Evolutionary conservation across 2,113 vertebrate species (phyloP).

Genomic region (Rynchops niger): DNA sequence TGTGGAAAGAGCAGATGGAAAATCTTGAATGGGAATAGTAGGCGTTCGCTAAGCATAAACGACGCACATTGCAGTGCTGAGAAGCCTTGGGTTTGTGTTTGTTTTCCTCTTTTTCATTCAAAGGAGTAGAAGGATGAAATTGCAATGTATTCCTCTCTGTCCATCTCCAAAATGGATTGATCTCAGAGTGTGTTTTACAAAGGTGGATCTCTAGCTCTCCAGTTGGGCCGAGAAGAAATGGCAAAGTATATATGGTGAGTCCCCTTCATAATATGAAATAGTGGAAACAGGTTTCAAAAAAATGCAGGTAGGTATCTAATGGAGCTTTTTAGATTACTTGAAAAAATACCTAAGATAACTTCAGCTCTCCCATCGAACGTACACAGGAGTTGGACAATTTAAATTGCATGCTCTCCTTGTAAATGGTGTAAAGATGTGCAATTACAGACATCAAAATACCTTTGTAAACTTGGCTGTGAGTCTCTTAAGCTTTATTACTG

Average conservation of each 20-base stretch:
- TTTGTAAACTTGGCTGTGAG: background rate
- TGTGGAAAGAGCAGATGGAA: background rate
- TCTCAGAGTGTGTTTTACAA: background rate
- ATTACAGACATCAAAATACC: background rate
- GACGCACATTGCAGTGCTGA: rapidly evolving
- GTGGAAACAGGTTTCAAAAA: background rate
- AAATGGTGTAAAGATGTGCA: background rate
- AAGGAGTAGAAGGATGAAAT: background rate
- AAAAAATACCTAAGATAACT: rapidly evolving
- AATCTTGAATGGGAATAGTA: background rate
- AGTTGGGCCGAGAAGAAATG: background rate
- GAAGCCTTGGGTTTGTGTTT: background rate
- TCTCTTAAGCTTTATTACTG: background rate
- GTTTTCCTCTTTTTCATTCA: background rate
- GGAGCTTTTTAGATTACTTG: background rate
- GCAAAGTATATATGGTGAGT: rapidly evolving
- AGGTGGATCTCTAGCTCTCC: background rate
- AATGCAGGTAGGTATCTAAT: background rate
- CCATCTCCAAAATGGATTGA: background rate
- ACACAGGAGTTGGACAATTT: background rate
- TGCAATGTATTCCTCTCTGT: background rate
- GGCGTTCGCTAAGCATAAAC: background rate
- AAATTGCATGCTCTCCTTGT: rapidly evolving
- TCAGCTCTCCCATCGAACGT: background rate
- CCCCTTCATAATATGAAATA: background rate